Base-by-base conservation (phyloP, 2,888 invertebrate species). In the Cheiracanthium punctorium region DNA sequence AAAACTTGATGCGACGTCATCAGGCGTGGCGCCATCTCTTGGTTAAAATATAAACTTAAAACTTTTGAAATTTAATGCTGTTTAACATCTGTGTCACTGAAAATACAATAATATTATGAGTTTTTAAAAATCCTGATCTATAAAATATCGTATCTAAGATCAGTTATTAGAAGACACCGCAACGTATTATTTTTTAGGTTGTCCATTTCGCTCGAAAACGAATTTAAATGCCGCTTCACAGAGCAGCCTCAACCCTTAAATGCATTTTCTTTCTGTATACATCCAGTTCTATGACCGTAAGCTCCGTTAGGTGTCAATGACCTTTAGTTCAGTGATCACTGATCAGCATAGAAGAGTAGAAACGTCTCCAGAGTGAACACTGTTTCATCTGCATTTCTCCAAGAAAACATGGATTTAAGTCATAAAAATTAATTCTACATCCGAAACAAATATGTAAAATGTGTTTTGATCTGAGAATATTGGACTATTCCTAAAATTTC, bases 261-360 rank as follows among this genome's bases (percentile, higher is more conserved):
- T 17, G 10, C 32, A n/a, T 33, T 37, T 37, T 37, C 41, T 69
- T 20, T 85, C 41, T 80, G 80, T 85, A 48, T 71, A 76, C 77
- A 86, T 76, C 76, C 75, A 81, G 87, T 81, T 77, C 81, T 65
- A 87, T 81, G 87, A 87, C 87, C 87, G 87, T 79, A 72, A 84
- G 84, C 85, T 85, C 85, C 87, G 80, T 76, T 87, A 87, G 79
- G 73, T 87, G 87, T 87, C 87, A 87, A 87, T 87, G 87, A 87
- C 87, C 87, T 87, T 81, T 77, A 74, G 87, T 76, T 87, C 81
- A 87, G 79, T 87, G 87, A 87, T 84, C 73, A 84, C 71, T 65
- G 80, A 86, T 81, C 87, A 81, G 87, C 80, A 87, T 75, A 85
- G 80, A 74, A 80, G 74, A 84, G 84, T 79, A 79, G 77, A 65